These are phyloP conservation scores for Papilio protenor DNA, from an alignment of 2,888 invertebrate species.

Conservation along the genomic window DNA sequence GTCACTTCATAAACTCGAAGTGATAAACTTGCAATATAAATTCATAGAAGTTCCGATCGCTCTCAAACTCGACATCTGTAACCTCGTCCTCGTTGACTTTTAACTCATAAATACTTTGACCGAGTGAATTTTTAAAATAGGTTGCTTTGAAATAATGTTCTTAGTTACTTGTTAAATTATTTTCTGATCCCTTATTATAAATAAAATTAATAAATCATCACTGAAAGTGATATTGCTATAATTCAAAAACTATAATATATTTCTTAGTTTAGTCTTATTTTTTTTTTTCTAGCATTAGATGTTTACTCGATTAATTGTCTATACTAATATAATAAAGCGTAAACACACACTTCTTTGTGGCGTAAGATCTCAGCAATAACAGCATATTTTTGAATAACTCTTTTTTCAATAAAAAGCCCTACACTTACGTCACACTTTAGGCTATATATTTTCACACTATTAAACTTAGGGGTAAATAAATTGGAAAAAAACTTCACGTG, in stretches of 20 bases:
- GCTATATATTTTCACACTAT: too few species aligned
- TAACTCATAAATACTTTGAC: constrained; percentile 20
- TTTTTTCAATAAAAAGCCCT: too few species aligned
- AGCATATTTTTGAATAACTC: too few species aligned
- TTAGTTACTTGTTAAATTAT: too few species aligned
- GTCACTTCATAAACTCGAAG: constrained; percentile 26
- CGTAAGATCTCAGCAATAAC: too few species aligned
- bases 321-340: too few species aligned
- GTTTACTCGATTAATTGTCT: too few species aligned
- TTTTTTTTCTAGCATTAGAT: not conserved
- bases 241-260: not conserved
- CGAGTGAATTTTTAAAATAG: not conserved
- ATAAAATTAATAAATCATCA: not conserved
- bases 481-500: too few species aligned
- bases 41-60: constrained; percentile 37
- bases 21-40: constrained; percentile 40
- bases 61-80: constrained; percentile 24
- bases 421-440: too few species aligned
- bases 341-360: too few species aligned
- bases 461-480: too few species aligned
- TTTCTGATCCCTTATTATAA: too few species aligned
- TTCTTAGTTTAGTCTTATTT: not conserved
- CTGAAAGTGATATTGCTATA: not conserved
- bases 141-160: not conserved
- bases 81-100: constrained; percentile 35